phyloP scores from a whole-genome alignment of 2,888 invertebrate genomes.

The Dryobotodes eremita region DNA sequence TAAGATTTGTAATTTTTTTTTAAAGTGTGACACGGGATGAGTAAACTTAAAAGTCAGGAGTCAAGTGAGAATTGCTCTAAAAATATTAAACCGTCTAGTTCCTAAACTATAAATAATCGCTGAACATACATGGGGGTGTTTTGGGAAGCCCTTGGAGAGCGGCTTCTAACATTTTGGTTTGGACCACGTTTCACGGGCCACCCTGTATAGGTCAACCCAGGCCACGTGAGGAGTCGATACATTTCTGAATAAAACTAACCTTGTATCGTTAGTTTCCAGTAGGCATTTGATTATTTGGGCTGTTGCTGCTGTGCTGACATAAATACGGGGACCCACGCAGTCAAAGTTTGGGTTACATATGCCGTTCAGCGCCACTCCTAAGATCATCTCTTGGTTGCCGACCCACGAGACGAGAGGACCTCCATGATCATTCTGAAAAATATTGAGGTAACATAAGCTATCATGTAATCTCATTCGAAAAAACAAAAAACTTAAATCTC shows the following conservation, averaged over 20 bases:
- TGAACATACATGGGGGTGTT: not conserved
- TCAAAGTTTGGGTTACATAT: slow-evolving; percentile 41
- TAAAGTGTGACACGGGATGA: not conserved
- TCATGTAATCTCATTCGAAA: not conserved
- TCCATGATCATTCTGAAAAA: slow-evolving; percentile 56
- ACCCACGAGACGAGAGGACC: slow-evolving; percentile 46
- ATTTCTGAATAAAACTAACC: slow-evolving; percentile 35
- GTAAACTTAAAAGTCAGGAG: not conserved
- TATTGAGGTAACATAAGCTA: not conserved
- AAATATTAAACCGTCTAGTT: not conserved
- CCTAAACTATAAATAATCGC: not conserved
- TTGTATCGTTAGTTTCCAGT: slow-evolving; percentile 23
- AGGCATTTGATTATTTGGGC: slow-evolving; percentile 53
- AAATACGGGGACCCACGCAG: slow-evolving; percentile 49
- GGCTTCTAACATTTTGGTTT: not conserved
- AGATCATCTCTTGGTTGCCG: slow-evolving; percentile 35
- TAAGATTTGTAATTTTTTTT: no score
- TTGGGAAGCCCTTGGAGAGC: not conserved
- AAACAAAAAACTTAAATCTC: not conserved
- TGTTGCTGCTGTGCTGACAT: slow-evolving; percentile 54
- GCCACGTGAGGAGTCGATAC: not conserved
- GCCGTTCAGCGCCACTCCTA: slow-evolving; percentile 52
- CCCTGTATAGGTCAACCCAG: not conserved
- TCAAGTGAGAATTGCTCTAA: not conserved
- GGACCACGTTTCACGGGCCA: not conserved